A percentile compares a stretch with the other conserved stretches of the same genome.
phyloP scores from a whole-genome alignment of 2,797 vertebrate genomes.

The Vipera latastei region DNA sequence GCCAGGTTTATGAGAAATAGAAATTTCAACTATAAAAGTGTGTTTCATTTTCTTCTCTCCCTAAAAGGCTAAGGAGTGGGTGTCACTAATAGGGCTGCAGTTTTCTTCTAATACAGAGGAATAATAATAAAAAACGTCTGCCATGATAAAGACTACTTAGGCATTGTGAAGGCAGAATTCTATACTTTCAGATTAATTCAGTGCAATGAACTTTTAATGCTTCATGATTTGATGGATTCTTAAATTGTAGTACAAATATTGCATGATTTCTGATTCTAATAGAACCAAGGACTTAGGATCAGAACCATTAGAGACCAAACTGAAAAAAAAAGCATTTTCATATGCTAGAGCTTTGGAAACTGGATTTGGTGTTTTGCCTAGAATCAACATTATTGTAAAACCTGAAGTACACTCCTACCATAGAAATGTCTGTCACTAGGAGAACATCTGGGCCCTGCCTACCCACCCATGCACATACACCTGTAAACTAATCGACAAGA shows the following conservation, averaged over 20 bases:
- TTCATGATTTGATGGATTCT: slow-evolving; percentile 30
- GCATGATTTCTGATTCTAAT: slow-evolving; percentile 42
- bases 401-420: slow-evolving; percentile 26
- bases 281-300: slow-evolving; percentile 29
- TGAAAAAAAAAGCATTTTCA: slow-evolving; percentile 15
- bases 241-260: slow-evolving; percentile 53
- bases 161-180: slow-evolving; percentile 8
- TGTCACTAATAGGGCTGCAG: background rate
- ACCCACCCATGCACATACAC: slow-evolving; percentile 6
- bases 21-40: slow-evolving; percentile 43
- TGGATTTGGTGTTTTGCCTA: background rate
- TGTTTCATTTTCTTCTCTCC: slow-evolving; percentile 43
- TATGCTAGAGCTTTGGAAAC: slow-evolving; percentile 11
- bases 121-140: slow-evolving; percentile 38
- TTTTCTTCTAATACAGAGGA: slow-evolving; percentile 49
- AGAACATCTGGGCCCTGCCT: slow-evolving; percentile 3
- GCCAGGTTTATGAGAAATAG: slow-evolving; percentile 51
- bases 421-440: background rate
- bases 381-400: slow-evolving; percentile 19
- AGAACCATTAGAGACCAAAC: slow-evolving; percentile 51
- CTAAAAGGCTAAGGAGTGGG: slow-evolving; percentile 19
- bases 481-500: slow-evolving; percentile 36
- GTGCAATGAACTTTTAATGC: slow-evolving; percentile 58
- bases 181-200: slow-evolving; percentile 30
- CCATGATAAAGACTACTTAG: slow-evolving; percentile 39